Evolutionary conservation across 2,888 invertebrate species (phyloP).

Genomic region (Volucella inflata): DNA sequence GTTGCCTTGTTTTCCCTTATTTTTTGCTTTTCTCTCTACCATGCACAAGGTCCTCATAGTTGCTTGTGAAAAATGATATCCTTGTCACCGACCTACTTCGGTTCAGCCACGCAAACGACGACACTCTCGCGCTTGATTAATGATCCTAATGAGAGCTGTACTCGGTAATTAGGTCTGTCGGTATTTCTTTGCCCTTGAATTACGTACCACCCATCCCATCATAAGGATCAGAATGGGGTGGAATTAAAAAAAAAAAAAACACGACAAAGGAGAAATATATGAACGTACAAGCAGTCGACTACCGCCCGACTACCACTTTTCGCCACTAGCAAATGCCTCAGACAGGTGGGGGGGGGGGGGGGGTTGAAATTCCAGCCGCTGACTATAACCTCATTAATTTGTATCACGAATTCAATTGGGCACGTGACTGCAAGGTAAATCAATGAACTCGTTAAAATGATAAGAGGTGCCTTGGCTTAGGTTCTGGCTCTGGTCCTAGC

Average conservation of each 20-base stretch:
- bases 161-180: constrained; percentile 64
- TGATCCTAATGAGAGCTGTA: constrained; percentile 64
- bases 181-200: constrained; percentile 12
- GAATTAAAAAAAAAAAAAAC: constrained; percentile 40
- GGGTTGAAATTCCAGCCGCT: constrained; percentile 27
- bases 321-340: constrained; percentile 30
- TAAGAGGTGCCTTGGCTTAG: constrained; percentile 17
- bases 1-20: background rate
- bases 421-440: constrained; percentile 74
- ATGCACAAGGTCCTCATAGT: background rate
- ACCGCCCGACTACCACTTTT: background rate
- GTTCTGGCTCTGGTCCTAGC: background rate
- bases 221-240: constrained; percentile 2
- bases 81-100: constrained; percentile 31
- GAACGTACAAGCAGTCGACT: too few species aligned
- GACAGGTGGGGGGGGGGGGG: constrained; percentile 11
- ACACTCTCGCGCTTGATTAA: constrained; percentile 67
- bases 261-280: background rate
- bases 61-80: constrained; percentile 16
- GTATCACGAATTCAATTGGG: constrained; percentile 75
- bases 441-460: constrained; percentile 73
- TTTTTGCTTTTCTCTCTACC: background rate
- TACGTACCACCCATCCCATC: background rate
- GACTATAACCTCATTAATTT: constrained; percentile 72
- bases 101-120: constrained; percentile 30